Conservation (phyloP, 2,888 invertebrate genomes). For the Tetranychus truncatus region DNA sequence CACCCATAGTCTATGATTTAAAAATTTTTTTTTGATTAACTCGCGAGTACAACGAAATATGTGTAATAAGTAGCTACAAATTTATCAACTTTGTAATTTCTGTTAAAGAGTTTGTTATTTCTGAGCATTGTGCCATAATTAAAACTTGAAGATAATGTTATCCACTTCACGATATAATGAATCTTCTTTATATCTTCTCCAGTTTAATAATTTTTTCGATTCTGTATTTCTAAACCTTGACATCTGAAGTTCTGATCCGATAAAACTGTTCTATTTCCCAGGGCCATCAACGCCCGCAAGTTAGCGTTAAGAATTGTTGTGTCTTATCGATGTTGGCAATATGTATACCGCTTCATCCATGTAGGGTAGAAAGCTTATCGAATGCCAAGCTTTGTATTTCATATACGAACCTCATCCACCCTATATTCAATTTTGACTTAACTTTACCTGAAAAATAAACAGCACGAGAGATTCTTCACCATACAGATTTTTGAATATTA, state of each 20-base stretch:
- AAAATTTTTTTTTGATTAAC: too few species aligned
- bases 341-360: too few species aligned
- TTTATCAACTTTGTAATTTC: too few species aligned
- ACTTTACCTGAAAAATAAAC: not conserved
- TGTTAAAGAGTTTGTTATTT: not conserved
- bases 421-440: too few species aligned
- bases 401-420: too few species aligned
- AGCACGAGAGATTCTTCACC: not conserved
- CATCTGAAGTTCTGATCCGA: conserved; percentile 11
- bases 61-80: too few species aligned
- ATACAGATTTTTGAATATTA: not conserved
- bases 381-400: too few species aligned
- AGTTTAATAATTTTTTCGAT: conserved; percentile 13
- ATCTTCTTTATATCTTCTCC: not conserved
- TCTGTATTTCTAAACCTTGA: not conserved
- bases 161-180: conserved; percentile 10
- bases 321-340: too few species aligned
- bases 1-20: not conserved
- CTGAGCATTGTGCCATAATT: conserved; percentile 11
- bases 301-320: too few species aligned
- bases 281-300: too few species aligned
- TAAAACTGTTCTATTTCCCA: conserved; percentile 1
- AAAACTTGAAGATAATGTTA: not conserved
- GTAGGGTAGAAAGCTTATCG: too few species aligned
- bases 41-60: too few species aligned